Base-by-base conservation (phyloP, 1,140 invertebrate genomes). In the Bicyclus anynana region DNA sequence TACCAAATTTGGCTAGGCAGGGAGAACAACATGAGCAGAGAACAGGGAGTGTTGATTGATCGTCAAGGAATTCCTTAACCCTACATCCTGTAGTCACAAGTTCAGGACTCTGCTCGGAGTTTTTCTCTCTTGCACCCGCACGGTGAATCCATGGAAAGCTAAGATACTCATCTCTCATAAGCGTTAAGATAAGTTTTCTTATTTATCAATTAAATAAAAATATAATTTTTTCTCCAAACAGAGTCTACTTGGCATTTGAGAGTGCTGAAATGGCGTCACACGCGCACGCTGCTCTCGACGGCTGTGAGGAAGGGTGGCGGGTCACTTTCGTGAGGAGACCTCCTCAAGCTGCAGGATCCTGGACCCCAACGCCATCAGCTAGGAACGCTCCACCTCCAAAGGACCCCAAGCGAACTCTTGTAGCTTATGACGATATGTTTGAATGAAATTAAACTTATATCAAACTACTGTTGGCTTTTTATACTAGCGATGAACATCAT, bases 201-300 rank as follows among this genome's bases (percentile, higher is more conserved):
- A 4, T 26, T 26, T 26, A 4, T 26, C 3, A 26, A 2, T 33
- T 10, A 3, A 10, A 1, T 33, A 4, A 10, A 33, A 12, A 12
- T 33, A 3, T 23, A 42, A 46, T 50, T 40, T 51, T 13, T 7
- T 21, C 54, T 50, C 64, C n/a, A 64, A 67, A 77, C 75, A 95
- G 96, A 77, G 97, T 95, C 7, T 98, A 97, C 90, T 92, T 99
- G 5, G 97, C 97, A 3, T 99, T 98, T 90, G 96, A 97, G 61
- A 97, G 95, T 72, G 90, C 94, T 13, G 96, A 97, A 62, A 92
- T 94, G 27, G 95, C 97, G 10, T 94, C 96, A 46, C 92, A 94
- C 69, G 97, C 97, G 0, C 97, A 98, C 61, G 91, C 92, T 53
- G 95, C 97, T 89, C 93, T 97, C 89, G 95, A 97, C 89, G 94